Conservation (phyloP, 2,113 vertebrate species). For the Alethe castanea region DNA sequence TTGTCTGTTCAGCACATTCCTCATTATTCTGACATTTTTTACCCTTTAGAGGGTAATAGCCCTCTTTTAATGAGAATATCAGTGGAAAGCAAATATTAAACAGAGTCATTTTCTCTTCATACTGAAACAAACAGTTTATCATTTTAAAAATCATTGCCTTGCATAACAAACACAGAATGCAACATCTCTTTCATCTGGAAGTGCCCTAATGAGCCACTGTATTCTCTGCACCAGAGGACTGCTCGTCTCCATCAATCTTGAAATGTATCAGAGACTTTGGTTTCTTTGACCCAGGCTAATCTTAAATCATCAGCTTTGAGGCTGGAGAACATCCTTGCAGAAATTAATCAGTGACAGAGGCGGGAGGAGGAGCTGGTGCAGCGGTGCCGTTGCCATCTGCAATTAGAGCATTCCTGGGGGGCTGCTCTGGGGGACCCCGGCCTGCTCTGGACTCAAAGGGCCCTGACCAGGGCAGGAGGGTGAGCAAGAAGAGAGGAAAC, state of each 20-base stretch:
- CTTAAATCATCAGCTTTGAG: not conserved
- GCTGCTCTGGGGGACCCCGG: not conserved
- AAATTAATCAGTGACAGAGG: constrained; percentile 24
- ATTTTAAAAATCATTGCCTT: not conserved
- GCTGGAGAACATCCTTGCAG: not conserved
- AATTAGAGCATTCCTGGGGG: not conserved
- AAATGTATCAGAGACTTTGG: not conserved
- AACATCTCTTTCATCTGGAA: not conserved
- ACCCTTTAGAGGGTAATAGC: not conserved
- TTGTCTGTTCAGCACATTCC: not conserved
- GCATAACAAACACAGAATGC: not conserved
- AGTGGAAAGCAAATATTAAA: constrained; percentile 18
- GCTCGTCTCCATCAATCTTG: not conserved
- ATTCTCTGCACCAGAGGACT: not conserved
- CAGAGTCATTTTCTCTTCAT: not conserved
- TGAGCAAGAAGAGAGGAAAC: not conserved
- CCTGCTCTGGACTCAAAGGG: not conserved
- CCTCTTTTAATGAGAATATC: constrained; percentile 23
- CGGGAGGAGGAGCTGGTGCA: not conserved
- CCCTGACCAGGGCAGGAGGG: not conserved
- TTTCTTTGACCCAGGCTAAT: not conserved
- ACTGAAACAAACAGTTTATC: constrained; percentile 20
- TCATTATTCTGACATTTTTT: not conserved
- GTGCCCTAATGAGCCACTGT: not conserved
- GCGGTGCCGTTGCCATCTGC: not conserved